Percentiles rank a stretch among this genome's conserved stretches.
Conservation (phyloP, 2,888 invertebrate genomes). For the Cephus rjabovi region DNA sequence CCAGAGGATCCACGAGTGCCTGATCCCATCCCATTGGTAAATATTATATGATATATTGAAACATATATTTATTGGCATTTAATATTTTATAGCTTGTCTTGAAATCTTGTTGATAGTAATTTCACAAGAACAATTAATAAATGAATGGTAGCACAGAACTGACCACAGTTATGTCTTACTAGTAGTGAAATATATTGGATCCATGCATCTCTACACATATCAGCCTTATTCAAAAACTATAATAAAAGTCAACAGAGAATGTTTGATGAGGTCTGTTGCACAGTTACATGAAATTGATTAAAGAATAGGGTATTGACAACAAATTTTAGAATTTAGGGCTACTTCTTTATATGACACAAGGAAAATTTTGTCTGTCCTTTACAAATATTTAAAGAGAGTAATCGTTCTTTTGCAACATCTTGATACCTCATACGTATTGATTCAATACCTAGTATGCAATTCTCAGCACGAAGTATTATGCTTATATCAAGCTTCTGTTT, state of each 20-base stretch:
- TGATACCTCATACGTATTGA: neutral
- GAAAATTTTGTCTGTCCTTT: neutral
- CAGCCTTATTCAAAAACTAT: neutral
- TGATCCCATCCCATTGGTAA: constrained; percentile 63
- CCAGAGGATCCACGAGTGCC: constrained; percentile 61
- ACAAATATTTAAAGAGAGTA: neutral
- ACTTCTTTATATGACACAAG: neutral
- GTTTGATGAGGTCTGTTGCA: neutral
- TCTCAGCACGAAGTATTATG: neutral
- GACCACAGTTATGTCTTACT: neutral
- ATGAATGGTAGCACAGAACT: neutral
- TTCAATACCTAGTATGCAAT: neutral
- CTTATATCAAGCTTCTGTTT: neutral
- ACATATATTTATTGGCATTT: neutral
- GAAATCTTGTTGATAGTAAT: neutral
- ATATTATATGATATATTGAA: no score
- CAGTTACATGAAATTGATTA: neutral
- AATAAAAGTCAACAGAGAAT: neutral
- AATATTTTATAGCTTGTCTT: neutral
- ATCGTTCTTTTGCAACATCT: neutral
- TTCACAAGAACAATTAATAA: neutral
- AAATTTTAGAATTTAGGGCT: neutral
- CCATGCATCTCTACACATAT: neutral
- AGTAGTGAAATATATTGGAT: neutral
- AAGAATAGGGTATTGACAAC: neutral